Evolutionary conservation across 2,888 invertebrate species (phyloP), one percentile per base, ranked within the genome.

Genomic region (Leucoma salicis): DNA sequence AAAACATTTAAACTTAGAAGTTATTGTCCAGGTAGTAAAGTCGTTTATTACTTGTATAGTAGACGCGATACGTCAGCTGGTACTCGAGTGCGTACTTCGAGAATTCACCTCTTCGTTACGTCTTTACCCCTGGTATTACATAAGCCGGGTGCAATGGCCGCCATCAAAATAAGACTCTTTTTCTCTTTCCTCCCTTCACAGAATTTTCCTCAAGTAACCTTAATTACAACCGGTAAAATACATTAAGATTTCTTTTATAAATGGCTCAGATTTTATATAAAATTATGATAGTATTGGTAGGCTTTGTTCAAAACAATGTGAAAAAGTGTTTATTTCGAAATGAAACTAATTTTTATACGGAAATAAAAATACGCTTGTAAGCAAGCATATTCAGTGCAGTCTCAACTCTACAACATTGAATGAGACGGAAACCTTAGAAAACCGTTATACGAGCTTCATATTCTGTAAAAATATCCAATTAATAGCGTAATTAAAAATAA

Each of bases 61-160:
- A 49, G 47, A 42, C 42, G 56, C 53, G 58, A 67, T 70, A 67
- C 59, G 74, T 47, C 53, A 64, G 41, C 47, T 70, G 51, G 50
- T 52, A 40, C 15, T 39, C 49, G 41, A 47, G 46, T 42, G 50
- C 52, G 57, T 47, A 40, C 50, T 50, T 57, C 55, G 66, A 53
- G 66, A 65, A 70, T 73, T 72, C 78, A 78, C 85, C 79, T 81
- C 83, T 77, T 66, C 29, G 70, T 69, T 77, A 79, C 82, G 74
- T 80, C 82, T 85, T 82, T 73, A 68, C 76, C 82, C 86, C 86
- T 80, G 75, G 84, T 87, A 69, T 87, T 89, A 86, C 78, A 75
- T 87, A 88, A 86, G 79, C 63, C 66, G 85, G 71, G 87, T 83
- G 86, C 87, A 87, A 87, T 87, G 87, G 84, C 87, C 88, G 83